Evolutionary conservation across 2,888 invertebrate species (phyloP).

Genomic region (Lochmaea crataegi): DNA sequence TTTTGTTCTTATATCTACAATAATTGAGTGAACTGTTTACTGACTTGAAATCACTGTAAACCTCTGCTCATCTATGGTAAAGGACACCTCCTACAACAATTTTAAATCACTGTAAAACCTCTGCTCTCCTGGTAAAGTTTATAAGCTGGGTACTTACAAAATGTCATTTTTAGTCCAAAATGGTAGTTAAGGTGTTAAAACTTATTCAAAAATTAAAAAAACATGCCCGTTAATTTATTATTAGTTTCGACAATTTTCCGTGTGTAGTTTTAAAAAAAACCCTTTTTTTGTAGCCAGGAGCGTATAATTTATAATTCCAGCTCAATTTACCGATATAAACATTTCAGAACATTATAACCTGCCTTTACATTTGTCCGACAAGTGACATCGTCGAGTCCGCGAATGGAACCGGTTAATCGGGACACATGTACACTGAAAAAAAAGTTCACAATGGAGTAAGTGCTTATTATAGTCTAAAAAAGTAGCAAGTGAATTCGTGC

Average conservation of each 20-base stretch:
- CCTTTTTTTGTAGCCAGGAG: neutral
- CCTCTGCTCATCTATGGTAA: too few species aligned
- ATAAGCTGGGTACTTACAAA: too few species aligned
- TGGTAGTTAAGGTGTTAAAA: neutral
- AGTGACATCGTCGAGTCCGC: conserved; percentile 26
- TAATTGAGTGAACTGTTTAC: too few species aligned
- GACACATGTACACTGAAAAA: conserved; percentile 21
- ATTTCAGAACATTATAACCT: conserved; percentile 15
- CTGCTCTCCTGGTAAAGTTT: too few species aligned
- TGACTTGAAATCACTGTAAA: too few species aligned
- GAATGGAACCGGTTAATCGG: conserved; percentile 17
- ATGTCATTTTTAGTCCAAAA: too few species aligned
- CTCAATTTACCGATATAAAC: conserved; percentile 4
- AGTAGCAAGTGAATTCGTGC: conserved; percentile 14
- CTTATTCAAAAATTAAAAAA: neutral
- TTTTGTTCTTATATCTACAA: too few species aligned
- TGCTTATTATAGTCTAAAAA: conserved; percentile 19
- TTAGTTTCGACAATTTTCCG: neutral
- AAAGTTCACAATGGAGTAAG: conserved; percentile 16
- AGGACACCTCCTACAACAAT: too few species aligned
- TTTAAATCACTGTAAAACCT: too few species aligned
- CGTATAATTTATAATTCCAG: neutral
- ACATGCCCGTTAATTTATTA: too few species aligned
- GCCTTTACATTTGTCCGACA: conserved; percentile 23
- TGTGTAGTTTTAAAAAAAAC: neutral